Conservation (phyloP, 2,113 vertebrate species). For the Nothobranchius furzeri region DNA sequence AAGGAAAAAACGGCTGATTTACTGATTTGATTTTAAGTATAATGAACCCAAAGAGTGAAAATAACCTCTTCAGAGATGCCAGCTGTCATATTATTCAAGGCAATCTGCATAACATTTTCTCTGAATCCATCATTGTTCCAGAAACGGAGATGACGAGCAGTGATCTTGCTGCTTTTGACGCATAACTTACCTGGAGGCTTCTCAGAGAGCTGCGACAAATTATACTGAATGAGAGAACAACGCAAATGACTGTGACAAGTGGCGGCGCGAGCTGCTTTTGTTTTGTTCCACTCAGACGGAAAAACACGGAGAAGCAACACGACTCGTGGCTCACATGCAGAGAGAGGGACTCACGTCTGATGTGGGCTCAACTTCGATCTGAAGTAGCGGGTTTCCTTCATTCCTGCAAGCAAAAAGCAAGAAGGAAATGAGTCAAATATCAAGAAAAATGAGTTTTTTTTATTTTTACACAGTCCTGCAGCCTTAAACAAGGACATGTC, state of each 20-base stretch:
- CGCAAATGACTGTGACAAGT: constrained; percentile 26
- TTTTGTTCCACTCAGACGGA: constrained; percentile 24
- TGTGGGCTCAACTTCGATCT: constrained; percentile 97
- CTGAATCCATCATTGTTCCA: constrained; percentile 43
- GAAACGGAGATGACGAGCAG: constrained; percentile 15
- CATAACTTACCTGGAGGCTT: constrained; percentile 50
- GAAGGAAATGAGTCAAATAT: neutral
- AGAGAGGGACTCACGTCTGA: constrained; percentile 87
- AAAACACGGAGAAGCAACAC: constrained; percentile 3
- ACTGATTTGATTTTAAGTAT: constrained; percentile 62
- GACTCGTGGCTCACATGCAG: neutral
- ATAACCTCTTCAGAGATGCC: constrained; percentile 46
- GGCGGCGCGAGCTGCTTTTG: constrained; percentile 9
- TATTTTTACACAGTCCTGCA: too few species aligned
- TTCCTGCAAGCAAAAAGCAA: constrained; percentile 76
- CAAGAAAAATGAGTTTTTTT: neutral
- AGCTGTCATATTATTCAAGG: constrained; percentile 50
- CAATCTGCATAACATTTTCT: constrained; percentile 55
- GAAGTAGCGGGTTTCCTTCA: constrained; percentile 94
- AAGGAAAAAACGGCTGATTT: constrained; percentile 36
- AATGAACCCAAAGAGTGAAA: constrained; percentile 44
- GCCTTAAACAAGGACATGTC: too few species aligned
- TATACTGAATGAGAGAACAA: constrained; percentile 35
- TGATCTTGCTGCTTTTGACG: constrained; percentile 25
- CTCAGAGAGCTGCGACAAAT: constrained; percentile 35